A percentile compares a stretch with the other conserved stretches of the same genome.
These are phyloP conservation scores for Tenebrosternarchus preto DNA, from an alignment of 2,113 vertebrate genomes.

Conservation along the genomic window DNA sequence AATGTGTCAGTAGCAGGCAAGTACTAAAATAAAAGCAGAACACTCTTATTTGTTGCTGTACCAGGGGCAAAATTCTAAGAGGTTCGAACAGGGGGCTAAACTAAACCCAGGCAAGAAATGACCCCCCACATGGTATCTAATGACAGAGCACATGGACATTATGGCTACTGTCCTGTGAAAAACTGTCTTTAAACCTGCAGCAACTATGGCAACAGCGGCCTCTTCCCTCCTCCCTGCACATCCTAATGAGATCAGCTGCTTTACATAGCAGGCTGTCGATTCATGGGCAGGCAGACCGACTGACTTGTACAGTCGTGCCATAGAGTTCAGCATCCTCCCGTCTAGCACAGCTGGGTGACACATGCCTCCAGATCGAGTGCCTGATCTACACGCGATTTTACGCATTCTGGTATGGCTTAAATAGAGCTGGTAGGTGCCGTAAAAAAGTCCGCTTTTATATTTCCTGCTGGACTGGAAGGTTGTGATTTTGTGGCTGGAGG, in stretches of 20 bases:
- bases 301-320: background rate
- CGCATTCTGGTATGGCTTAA: conserved; percentile 38
- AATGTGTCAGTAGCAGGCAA: background rate
- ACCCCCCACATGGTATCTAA: background rate
- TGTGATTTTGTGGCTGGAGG: conserved; percentile 51
- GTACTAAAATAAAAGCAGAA: background rate
- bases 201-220: background rate
- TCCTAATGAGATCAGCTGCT: background rate
- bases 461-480: conserved; percentile 50
- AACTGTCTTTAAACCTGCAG: background rate
- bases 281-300: background rate
- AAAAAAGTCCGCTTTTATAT: conserved; percentile 50
- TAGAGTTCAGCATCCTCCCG: background rate
- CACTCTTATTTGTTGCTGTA: background rate
- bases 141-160: conserved; percentile 19
- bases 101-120: background rate
- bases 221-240: background rate
- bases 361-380: conserved; percentile 3
- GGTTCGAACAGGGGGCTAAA: background rate
- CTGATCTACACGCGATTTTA: conserved; percentile 48
- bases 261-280: background rate
- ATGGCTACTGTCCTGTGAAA: background rate
- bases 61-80: background rate
- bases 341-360: conserved; percentile 33
- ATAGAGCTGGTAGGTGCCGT: conserved; percentile 37